Conservation (phyloP, 2,888 invertebrate species). For the Leucophora obtusa region DNA sequence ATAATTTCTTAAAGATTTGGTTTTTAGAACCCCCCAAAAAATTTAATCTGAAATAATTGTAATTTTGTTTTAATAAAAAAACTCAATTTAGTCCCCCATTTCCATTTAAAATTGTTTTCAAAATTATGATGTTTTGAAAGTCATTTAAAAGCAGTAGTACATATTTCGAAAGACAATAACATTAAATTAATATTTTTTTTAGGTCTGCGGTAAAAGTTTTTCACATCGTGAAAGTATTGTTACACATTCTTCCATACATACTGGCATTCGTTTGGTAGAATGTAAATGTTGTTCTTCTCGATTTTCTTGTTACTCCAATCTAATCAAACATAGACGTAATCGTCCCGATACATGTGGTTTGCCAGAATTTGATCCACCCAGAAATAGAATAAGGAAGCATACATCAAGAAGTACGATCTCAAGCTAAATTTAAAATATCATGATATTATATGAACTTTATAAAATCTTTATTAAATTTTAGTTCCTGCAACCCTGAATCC, state of each 20-base stretch:
- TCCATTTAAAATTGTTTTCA: no score
- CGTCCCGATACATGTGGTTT: constrained; percentile 79
- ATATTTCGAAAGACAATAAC: no score
- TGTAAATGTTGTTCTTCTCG: constrained; percentile 79
- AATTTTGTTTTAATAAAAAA: no score
- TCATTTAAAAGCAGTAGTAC: no score
- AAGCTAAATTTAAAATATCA: not conserved
- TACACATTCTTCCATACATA: constrained; percentile 79
- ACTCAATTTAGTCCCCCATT: no score
- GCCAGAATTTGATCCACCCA: constrained; percentile 70
- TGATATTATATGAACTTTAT: not conserved
- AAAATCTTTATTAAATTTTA: constrained; percentile 16
- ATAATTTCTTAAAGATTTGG: no score
- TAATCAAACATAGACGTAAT: constrained; percentile 79
- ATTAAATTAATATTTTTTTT: constrained; percentile 9
- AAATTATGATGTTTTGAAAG: no score
- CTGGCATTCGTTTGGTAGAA: constrained; percentile 74
- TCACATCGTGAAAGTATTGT: constrained; percentile 79
- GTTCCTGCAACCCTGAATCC: constrained; percentile 70
- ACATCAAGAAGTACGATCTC: constrained; percentile 67
- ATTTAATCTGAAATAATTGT: no score
- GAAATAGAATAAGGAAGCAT: constrained; percentile 68
- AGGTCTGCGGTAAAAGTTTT: constrained; percentile 78
- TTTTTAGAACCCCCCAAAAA: no score
- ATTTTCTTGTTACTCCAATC: constrained; percentile 80